phyloP scores from a whole-genome alignment of 2,797 vertebrate species.

The Phalloptychus januarius region DNA sequence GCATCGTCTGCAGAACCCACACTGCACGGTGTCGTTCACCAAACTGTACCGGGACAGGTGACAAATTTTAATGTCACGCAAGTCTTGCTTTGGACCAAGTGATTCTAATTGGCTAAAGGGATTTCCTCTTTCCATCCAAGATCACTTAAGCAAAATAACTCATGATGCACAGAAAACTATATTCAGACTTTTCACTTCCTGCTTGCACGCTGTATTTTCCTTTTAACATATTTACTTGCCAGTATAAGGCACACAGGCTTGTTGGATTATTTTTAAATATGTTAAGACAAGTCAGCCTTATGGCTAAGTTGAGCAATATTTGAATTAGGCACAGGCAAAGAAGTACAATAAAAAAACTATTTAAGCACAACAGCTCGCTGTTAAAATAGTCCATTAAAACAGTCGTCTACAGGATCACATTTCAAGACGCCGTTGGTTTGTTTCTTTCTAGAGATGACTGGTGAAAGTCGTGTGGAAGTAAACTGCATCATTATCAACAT shows the following conservation, averaged over 20 bases:
- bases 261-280: background rate
- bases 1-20: background rate
- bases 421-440: background rate
- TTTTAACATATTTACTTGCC: background rate
- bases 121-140: background rate
- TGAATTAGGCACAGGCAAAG: background rate
- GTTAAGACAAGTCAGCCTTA: background rate
- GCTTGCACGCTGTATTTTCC: background rate
- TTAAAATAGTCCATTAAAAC: background rate
- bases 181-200: background rate
- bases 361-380: background rate
- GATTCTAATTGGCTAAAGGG: background rate
- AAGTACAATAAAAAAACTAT: background rate
- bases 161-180: background rate
- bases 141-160: background rate
- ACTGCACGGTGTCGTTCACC: background rate
- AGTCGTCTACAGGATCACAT: background rate
- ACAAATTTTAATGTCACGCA: background rate
- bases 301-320: background rate
- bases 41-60: background rate
- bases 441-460: background rate
- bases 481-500: constrained; percentile 14
- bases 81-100: background rate
- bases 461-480: background rate
- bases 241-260: background rate